Evolutionary conservation across 2,888 invertebrate species (phyloP), one percentile per base, ranked within the genome.

Genomic region (Torymus texanus): DNA sequence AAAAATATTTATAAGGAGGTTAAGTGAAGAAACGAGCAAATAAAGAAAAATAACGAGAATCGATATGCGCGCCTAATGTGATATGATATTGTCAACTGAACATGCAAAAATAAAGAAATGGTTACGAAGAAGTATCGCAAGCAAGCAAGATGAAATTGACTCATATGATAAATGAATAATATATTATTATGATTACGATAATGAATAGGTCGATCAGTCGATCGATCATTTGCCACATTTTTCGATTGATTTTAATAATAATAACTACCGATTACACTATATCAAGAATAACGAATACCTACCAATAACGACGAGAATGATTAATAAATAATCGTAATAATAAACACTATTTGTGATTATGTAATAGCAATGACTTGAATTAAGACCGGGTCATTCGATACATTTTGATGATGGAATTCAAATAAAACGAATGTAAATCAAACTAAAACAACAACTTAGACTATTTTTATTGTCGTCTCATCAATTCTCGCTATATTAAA

Each of bases 401-500:
- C 85, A 88, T 88, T 88, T 89, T 89, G 88, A 89, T 88, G 88
- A 89, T 89, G 88, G 86, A 89, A 89, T 88, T 89, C 86, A 88
- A 90, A 90, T 90, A 90, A 90, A 89, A 90, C 86, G 86, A 90
- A 89, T 90, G 88, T 89, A 89, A 89, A 88, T 89, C 85, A 90
- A 88, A 89, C 86, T 88, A 85, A 88, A 89, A 87, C 85, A 85
- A 88, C 85, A 86, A 86, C 85, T 87, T 86, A 89, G 88, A 89
- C 86, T 90, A 87, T 89, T 85, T 85, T 84, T 83, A 82, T 85
- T 84, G 78, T 83, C 81, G 65, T 83, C 81, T 78, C 78, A 82
- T 82, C 78, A 79, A 81, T 74, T 82, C 77, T 81, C 56, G 75
- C 75, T 82, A 78, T 63, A 71, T 79, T 65, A 77, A 81, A 77